Evolutionary conservation across 2,113 vertebrate genomes (phyloP), one percentile per base, ranked within the genome.

Genomic region (Etheostoma spectabile): DNA sequence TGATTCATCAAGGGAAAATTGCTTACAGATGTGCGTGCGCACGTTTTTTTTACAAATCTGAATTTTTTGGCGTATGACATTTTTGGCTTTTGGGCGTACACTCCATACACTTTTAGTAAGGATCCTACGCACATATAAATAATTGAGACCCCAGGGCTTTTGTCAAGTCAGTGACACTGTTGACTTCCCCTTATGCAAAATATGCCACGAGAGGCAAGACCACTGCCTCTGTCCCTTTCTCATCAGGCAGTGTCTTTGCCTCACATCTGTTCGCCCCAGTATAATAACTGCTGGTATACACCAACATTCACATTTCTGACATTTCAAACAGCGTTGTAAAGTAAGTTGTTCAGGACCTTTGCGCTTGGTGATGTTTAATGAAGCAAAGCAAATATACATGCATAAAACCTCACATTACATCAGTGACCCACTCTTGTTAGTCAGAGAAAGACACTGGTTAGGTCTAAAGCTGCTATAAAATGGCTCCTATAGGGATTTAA

Each of bases 391-490:
- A 22, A 30, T 27, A 59, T 8, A 22, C 21, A 42, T 27, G 7
- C 8, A 8, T 22, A 3, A 8, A 35, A 27, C 12, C 56, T 79
- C 55, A 64, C 52, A 48, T 82, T 67, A 77, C 48, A 52, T 82
- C 67, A 77, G 64, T 67, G 75, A 74, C 27, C 77, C 24, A 18
- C 68, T 69, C 64, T 30, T 70, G 51, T 56, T 2, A 53, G 33
- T 59, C 24, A 45, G 22, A 65, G 33, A 51, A 57, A 79, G 30
- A 77, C 15, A 27, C 56, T 45, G 51, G 55, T 74, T 77, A 33
- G 13, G 52, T 66, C 18, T 57, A 45, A 51, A 35, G 11, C 55
- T 48, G 76, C 48, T 68, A 22, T 83, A 55, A 87, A 80, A 65
- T 14, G 53, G 16, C 18, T 56, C 67, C 74, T 63, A 46, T 11